Evolutionary conservation across 2,888 invertebrate species (phyloP).

Genomic region (Endomychus coccineus): DNA sequence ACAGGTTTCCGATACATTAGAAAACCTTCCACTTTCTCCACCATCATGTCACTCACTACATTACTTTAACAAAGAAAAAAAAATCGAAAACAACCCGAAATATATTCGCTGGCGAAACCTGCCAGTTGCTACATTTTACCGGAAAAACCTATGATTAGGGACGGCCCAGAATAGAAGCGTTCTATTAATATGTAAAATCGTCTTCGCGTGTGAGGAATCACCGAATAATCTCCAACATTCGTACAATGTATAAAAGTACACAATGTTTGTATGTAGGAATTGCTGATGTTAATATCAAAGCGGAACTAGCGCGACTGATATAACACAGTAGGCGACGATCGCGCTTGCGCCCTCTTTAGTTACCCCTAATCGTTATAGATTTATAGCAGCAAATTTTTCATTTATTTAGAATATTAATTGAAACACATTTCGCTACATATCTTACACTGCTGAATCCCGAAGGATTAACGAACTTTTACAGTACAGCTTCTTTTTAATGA

Average conservation of each 20-base stretch:
- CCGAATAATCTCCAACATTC: too few species aligned
- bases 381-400: too few species aligned
- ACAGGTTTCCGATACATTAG: constrained; percentile 73
- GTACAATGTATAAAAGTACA: too few species aligned
- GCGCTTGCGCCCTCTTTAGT: not conserved
- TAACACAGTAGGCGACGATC: not conserved
- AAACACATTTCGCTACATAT: too few species aligned
- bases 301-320: not conserved
- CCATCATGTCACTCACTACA: constrained; percentile 45
- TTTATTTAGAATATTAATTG: too few species aligned
- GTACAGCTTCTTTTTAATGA: too few species aligned
- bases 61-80: constrained; percentile 5
- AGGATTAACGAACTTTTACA: too few species aligned
- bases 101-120: not conserved
- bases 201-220: too few species aligned
- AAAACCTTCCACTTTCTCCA: constrained; percentile 73
- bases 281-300: constrained; percentile 1
- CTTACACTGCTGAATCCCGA: too few species aligned
- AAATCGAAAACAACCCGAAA: not conserved
- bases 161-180: not conserved
- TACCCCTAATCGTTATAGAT: constrained; percentile 1
- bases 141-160: not conserved
- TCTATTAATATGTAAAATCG: too few species aligned
- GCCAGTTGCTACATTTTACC: constrained; percentile 1
- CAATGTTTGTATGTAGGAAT: too few species aligned